Conservation (phyloP, 2,797 vertebrate genomes). For the Sebastes oblongus region DNA sequence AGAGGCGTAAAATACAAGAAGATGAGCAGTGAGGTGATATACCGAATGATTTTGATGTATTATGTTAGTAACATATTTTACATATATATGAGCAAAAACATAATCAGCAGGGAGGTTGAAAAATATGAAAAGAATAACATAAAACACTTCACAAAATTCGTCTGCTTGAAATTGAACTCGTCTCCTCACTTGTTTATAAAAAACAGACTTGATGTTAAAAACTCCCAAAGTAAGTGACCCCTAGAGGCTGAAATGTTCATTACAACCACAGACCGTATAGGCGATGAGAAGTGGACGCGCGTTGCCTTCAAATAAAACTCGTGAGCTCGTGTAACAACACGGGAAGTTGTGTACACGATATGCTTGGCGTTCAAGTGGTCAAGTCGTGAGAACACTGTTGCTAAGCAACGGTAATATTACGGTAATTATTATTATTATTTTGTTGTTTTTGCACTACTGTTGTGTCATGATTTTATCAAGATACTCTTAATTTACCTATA, state of each 20-base stretch:
- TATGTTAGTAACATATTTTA: not conserved
- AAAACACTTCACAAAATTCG: not conserved
- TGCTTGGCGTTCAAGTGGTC: too few relatives aligned
- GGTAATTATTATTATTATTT: too few relatives aligned
- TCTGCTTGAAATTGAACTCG: not conserved
- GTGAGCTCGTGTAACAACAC: too few relatives aligned
- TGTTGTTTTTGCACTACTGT: too few relatives aligned
- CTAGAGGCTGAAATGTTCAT: not conserved
- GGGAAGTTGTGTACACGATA: too few relatives aligned
- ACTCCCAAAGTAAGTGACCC: not conserved
- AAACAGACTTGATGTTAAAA: not conserved
- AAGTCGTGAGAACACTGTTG: too few relatives aligned
- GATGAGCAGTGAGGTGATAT: not conserved
- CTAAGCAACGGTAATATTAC: too few relatives aligned
- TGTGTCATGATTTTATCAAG: too few relatives aligned
- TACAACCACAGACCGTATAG: not conserved
- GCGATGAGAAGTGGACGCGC: too few relatives aligned
- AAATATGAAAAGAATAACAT: not conserved
- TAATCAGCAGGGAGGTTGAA: not conserved
- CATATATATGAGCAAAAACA: not conserved
- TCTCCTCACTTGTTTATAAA: not conserved
- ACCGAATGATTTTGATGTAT: not conserved
- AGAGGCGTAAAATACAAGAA: conserved; percentile 5
- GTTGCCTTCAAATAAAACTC: too few relatives aligned
- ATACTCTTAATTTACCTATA: too few relatives aligned